Base-by-base conservation (phyloP, 1,140 invertebrate species). In the Dendrolimus kikuchii region DNA sequence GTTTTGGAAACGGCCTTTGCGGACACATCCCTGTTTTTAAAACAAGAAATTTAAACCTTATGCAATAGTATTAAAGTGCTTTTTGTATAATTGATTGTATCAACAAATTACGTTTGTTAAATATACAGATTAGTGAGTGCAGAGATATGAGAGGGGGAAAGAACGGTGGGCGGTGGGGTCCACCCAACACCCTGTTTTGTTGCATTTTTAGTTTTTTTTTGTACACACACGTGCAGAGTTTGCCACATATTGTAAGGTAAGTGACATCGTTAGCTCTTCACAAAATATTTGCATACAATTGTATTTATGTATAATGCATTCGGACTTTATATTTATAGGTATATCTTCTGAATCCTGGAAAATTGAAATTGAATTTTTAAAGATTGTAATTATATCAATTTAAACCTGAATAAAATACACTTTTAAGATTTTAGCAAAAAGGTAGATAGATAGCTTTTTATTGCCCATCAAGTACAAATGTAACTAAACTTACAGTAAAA, bases 141-240 rank as follows among this genome's bases (percentile, higher is more conserved):
- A 77, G 71, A 80, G 79, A 84, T 81, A 83, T 66, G 69, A 67
- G 70, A 68, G 63, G 68, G 66, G 66, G 63, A 46, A 46, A 54
- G 43, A 53, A 58, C 55, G 43, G 68, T 69, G 67, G 77, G 69
- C 49, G 75, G 66, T 47, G 51, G 73, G 57, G 60, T 50, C 69
- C 78, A 77, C 77, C 79, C 75, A 63, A 72, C 73, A 64, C 71
- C 66, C 64, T 58, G 59, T 68, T 66, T 71, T 65, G 58, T 64
- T 66, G 53, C 63, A 75, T 80, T 82, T 83, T 83, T 77, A 79
- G 79, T 71, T 73, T 78, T 84, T 86, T 51, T 80, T 83, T 80
- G 68, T 64, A 71, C 74, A 66, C 75, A 64, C 74, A 69, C 74
- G 74, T 77, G 61, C 66, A 66, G 52, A 46, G 59, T 60, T 63